These are phyloP conservation scores for Sterrhoptilus dennistouni DNA, from an alignment of 2,113 vertebrate genomes.

Conservation along the genomic window DNA sequence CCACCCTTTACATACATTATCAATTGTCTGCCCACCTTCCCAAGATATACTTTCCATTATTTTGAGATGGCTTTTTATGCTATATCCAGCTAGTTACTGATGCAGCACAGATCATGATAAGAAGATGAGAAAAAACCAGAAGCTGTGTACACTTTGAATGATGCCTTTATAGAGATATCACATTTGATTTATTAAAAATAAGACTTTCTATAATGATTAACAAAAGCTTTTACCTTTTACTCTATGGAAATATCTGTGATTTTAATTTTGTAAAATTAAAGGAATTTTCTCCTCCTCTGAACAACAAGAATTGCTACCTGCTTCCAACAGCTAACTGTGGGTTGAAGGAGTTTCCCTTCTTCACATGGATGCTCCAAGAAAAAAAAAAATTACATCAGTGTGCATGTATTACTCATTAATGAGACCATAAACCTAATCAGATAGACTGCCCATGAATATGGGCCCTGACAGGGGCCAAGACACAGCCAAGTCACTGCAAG, in stretches of 20 bases:
- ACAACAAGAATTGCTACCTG: neutral
- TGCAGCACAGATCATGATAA: neutral
- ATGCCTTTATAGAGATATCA: neutral
- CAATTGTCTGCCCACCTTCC: neutral
- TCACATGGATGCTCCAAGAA: neutral
- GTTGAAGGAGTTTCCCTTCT: neutral
- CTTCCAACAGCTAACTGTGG: neutral
- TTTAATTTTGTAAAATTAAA: neutral
- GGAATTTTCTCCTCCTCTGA: neutral
- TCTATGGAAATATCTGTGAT: neutral
- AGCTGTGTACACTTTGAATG: neutral
- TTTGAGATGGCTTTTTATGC: neutral
- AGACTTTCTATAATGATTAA: neutral
- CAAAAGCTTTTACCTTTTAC: neutral
- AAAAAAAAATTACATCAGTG: neutral
- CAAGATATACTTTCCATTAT: neutral
- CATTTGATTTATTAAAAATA: fast-evolving
- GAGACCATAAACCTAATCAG: neutral
- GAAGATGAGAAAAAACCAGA: neutral
- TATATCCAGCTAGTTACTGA: neutral
- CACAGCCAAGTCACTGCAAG: neutral
- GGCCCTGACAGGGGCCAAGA: neutral
- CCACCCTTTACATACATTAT: neutral
- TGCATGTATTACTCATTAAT: neutral
- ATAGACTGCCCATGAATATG: neutral